Conservation (phyloP, 2,113 vertebrate genomes). For the Spea bombifrons region DNA sequence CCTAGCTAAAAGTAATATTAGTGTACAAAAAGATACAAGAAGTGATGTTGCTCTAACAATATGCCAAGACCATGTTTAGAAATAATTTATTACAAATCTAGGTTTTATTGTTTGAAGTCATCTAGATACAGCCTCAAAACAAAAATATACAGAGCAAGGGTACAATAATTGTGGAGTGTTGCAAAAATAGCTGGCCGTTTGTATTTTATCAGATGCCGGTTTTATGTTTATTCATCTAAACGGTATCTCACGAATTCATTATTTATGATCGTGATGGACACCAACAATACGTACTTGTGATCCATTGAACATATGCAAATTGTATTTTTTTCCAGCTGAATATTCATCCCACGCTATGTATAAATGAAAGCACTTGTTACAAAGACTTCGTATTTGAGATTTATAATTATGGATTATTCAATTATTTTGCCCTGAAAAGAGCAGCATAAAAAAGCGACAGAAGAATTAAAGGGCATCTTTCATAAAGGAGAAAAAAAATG, state of each 20-base stretch:
- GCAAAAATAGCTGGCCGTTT: not conserved
- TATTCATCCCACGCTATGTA: conserved; percentile 11
- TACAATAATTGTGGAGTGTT: no score
- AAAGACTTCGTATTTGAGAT: conserved; percentile 34
- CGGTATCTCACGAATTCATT: conserved; percentile 24
- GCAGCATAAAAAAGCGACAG: not conserved
- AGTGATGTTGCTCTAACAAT: no score
- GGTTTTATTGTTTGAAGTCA: no score
- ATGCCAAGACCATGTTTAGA: no score
- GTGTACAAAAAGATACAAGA: no score
- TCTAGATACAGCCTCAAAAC: no score
- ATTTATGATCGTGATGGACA: conserved; percentile 35
- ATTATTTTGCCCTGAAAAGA: not conserved
- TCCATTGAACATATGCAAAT: not conserved
- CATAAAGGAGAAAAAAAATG: not conserved
- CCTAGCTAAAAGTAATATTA: no score
- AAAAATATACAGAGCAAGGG: no score
- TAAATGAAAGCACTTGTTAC: conserved; percentile 47
- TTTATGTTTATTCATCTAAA: no score
- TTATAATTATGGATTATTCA: not conserved
- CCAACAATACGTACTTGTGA: conserved; percentile 32
- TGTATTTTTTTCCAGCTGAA: not conserved
- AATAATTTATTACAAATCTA: no score
- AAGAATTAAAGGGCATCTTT: not conserved
- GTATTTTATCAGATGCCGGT: not conserved